Conservation (phyloP, 1,140 invertebrate species). For the Drosophila setifemur region DNA sequence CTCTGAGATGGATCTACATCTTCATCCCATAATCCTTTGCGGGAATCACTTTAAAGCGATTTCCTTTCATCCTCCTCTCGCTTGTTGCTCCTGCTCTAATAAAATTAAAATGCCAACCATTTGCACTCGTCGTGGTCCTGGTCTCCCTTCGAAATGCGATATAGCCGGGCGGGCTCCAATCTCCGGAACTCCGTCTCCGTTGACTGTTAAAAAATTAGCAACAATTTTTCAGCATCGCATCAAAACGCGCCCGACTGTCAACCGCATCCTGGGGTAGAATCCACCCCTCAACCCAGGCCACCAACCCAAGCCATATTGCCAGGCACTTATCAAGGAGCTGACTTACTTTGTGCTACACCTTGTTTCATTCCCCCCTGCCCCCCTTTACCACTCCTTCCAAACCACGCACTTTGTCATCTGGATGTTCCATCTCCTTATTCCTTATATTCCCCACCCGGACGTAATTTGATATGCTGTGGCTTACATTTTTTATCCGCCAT, state of each 20-base stretch:
- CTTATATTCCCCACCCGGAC: background rate
- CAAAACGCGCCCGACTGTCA: conserved; percentile 67
- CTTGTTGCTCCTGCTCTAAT: conserved; percentile 51
- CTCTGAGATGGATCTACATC: conserved; percentile 8
- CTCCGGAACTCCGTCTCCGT: conserved; percentile 34
- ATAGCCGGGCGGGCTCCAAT: conserved; percentile 14
- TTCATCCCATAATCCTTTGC: conserved; percentile 10
- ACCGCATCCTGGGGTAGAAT: conserved; percentile 54
- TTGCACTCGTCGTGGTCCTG: conserved; percentile 52
- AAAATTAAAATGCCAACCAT: conserved; percentile 74
- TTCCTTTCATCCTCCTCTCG: conserved; percentile 26
- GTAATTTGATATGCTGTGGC: conserved; percentile 78
- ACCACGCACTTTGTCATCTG: conserved; percentile 70
- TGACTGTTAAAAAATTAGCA: conserved; percentile 75
- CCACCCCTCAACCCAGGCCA: conserved; percentile 24
- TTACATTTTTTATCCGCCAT: conserved; percentile 74
- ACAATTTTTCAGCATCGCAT: conserved; percentile 75
- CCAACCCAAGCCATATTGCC: background rate
- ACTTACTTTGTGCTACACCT: conserved; percentile 71
- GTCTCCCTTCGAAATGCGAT: conserved; percentile 47
- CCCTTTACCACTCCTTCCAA: conserved; percentile 1
- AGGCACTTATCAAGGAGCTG: conserved; percentile 66
- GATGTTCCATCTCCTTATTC: conserved; percentile 8
- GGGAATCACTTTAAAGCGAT: conserved; percentile 27
- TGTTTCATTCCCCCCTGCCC: conserved; percentile 36